These are phyloP conservation scores for Micropoecilia bifurca DNA, from an alignment of 2,797 vertebrate genomes.

Conservation along the genomic window DNA sequence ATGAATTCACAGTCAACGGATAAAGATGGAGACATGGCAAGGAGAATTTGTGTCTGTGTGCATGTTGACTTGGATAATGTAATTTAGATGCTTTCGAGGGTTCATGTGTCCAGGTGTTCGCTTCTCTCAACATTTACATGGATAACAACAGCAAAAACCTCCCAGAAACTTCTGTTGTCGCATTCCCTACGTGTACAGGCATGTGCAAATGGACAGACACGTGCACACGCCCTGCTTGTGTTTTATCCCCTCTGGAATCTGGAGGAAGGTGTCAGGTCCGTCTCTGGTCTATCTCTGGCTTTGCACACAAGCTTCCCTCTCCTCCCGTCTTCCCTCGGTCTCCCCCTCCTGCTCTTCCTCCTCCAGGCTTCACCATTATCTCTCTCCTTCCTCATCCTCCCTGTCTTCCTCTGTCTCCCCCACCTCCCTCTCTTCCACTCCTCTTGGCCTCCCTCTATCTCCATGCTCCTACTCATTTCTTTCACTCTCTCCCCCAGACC, in stretches of 20 bases:
- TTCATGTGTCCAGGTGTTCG: conserved; percentile 55
- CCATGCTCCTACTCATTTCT: conserved; percentile 66
- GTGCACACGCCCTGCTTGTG: conserved; percentile 48
- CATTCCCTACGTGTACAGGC: conserved; percentile 69
- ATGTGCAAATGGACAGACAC: conserved; percentile 59
- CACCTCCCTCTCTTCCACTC: conserved; percentile 14
- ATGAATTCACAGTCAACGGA: conserved; percentile 76
- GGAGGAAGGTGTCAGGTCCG: conserved; percentile 78
- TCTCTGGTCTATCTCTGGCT: conserved; percentile 76
- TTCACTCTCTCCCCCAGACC: conserved; percentile 46
- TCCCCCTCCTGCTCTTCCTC: conserved; percentile 48
- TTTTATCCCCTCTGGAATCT: conserved; percentile 76
- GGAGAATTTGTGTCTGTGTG: conserved; percentile 56
- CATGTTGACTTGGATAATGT: conserved; percentile 37
- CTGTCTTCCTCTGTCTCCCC: conserved; percentile 69
- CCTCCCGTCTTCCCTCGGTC: conserved; percentile 46
- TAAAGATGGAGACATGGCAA: conserved; percentile 65
- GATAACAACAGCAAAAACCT: conserved; percentile 48
- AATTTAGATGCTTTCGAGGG: conserved; percentile 36
- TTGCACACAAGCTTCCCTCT: conserved; percentile 56
- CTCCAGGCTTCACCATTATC: conserved; percentile 79
- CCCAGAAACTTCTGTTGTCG: conserved; percentile 46
- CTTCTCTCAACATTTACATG: conserved; percentile 55
- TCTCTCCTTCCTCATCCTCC: conserved; percentile 73
- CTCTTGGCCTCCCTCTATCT: conserved; percentile 78